Percentiles rank a stretch among this genome's conserved stretches.
Evolutionary conservation across 2,113 vertebrate genomes (phyloP).

Genomic region (Ammodramus savannarum): DNA sequence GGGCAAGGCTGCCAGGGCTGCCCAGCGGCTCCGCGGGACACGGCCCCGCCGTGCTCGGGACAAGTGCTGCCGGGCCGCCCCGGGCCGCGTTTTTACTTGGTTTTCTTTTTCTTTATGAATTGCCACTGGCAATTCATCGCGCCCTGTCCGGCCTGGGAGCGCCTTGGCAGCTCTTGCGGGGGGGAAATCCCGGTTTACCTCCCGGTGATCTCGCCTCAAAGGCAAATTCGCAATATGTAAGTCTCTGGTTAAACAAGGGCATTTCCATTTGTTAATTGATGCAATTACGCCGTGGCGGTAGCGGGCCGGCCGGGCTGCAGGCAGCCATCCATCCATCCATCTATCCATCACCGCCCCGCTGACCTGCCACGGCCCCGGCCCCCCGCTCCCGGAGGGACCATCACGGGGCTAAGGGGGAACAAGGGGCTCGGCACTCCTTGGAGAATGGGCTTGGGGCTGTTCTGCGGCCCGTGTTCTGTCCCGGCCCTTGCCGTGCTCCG

Average conservation of each 20-base stretch:
- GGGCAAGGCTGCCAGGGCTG: not conserved
- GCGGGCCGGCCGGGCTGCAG: slow-evolving; percentile 79
- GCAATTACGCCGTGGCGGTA: slow-evolving; percentile 82
- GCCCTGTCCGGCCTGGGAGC: not conserved
- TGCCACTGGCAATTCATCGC: not conserved
- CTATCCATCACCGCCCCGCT: slow-evolving; percentile 81
- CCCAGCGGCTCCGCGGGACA: not conserved
- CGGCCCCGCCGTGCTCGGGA: no score
- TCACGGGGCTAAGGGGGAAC: slow-evolving; percentile 65
- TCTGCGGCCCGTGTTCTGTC: not conserved
- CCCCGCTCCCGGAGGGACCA: slow-evolving; percentile 59
- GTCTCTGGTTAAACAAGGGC: slow-evolving; percentile 80
- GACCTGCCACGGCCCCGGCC: slow-evolving; percentile 73
- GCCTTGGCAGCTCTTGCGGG: not conserved
- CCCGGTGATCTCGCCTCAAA: slow-evolving; percentile 40
- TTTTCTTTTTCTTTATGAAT: not conserved
- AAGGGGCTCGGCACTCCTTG: slow-evolving; percentile 70
- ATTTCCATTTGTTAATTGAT: slow-evolving; percentile 88
- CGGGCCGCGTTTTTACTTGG: not conserved
- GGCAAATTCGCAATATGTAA: slow-evolving; percentile 75
- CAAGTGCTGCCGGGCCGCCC: not conserved
- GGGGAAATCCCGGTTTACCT: not conserved
- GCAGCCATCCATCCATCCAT: slow-evolving; percentile 70
- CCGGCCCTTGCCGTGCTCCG: not conserved
- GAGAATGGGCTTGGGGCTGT: not conserved